These are phyloP conservation scores for Ardeotis arabs DNA, from an alignment of 2,113 vertebrate genomes.

Conservation along the genomic window DNA sequence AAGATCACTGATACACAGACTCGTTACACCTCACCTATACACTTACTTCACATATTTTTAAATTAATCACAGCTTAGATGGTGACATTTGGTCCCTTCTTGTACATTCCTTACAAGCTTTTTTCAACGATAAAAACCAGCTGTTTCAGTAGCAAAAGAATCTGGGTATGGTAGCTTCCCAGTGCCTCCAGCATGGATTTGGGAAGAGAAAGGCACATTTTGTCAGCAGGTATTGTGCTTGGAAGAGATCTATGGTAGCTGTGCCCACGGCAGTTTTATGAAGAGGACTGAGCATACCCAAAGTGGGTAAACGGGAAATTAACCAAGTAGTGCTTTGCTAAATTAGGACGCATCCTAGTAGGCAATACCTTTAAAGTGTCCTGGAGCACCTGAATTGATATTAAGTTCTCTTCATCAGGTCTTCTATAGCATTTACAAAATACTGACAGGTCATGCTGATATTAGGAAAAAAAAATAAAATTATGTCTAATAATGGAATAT, in stretches of 20 bases:
- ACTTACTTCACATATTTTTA: not conserved
- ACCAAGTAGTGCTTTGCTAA: not conserved
- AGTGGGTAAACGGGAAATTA: not conserved
- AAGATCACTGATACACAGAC: not conserved
- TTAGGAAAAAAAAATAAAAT: no score
- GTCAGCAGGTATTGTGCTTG: not conserved
- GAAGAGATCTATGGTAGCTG: not conserved
- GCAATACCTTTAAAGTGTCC: not conserved
- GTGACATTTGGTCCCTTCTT: not conserved
- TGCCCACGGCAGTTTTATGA: not conserved
- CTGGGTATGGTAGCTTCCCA: not conserved
- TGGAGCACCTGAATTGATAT: not conserved
- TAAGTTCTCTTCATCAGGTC: not conserved
- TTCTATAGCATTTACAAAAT: not conserved
- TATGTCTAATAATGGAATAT: not conserved
- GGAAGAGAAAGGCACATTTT: not conserved
- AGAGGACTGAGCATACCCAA: not conserved
- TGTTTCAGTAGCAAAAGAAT: not conserved
- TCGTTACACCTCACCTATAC: not conserved
- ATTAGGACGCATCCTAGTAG: not conserved
- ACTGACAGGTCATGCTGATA: not conserved
- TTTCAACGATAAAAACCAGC: not conserved
- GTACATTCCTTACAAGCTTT: not conserved
- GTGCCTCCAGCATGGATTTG: not conserved
- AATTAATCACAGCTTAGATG: not conserved